Percentiles rank a stretch among this genome's conserved stretches.
phyloP scores from a whole-genome alignment of 2,113 vertebrate species.

The Bambusicola thoracicus region DNA sequence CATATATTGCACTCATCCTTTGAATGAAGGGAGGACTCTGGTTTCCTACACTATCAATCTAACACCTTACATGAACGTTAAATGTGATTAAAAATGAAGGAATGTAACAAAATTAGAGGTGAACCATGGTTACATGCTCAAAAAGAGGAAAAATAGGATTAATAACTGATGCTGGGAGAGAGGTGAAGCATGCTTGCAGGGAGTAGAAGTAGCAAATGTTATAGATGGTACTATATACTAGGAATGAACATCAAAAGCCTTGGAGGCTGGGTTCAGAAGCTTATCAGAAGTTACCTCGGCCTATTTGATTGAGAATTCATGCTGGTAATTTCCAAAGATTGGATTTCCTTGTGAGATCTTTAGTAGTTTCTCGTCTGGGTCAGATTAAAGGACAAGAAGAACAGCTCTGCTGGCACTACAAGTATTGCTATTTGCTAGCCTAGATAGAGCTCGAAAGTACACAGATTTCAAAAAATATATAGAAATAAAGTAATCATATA shows the following conservation, averaged over 20 bases:
- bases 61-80: not conserved
- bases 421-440: slow-evolving; percentile 30
- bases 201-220: slow-evolving; percentile 48
- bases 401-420: slow-evolving; percentile 29
- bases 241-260: slow-evolving; percentile 39
- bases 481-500: slow-evolving; percentile 27
- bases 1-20: not conserved
- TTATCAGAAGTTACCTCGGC: slow-evolving; percentile 52
- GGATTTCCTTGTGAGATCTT: slow-evolving; percentile 59
- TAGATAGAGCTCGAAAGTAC: slow-evolving; percentile 37
- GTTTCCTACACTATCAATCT: not conserved
- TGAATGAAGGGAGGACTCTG: not conserved
- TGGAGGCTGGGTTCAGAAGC: slow-evolving; percentile 47
- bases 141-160: slow-evolving; percentile 45
- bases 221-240: slow-evolving; percentile 28
- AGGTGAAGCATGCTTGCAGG: slow-evolving; percentile 36
- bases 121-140: not conserved
- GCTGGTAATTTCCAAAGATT: slow-evolving; percentile 67
- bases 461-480: slow-evolving; percentile 1
- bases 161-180: slow-evolving; percentile 36
- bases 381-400: slow-evolving; percentile 60
- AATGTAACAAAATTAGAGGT: slow-evolving; percentile 28
- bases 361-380: slow-evolving; percentile 33
- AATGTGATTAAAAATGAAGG: slow-evolving; percentile 49
- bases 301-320: slow-evolving; percentile 67